These are phyloP conservation scores for Pterocles gutturalis DNA, from an alignment of 2,113 vertebrate species.

Conservation along the genomic window DNA sequence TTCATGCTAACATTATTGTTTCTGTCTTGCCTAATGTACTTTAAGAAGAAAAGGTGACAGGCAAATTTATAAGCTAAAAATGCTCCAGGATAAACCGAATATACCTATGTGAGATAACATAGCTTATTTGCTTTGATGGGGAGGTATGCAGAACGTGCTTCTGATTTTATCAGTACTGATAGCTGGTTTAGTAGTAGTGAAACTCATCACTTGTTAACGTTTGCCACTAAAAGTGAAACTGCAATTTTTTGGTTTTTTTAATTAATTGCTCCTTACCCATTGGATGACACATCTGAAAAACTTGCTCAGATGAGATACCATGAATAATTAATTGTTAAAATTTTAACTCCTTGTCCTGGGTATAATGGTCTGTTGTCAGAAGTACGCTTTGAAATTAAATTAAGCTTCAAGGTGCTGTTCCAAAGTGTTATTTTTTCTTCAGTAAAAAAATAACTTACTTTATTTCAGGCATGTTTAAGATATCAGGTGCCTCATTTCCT, in stretches of 20 bases:
- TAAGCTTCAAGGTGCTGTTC: background rate
- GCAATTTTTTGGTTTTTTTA: background rate
- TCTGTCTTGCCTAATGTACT: slow-evolving; percentile 14
- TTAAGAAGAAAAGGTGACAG: background rate
- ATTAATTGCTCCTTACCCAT: background rate
- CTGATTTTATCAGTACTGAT: background rate
- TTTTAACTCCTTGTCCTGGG: background rate
- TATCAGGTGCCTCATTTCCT: background rate
- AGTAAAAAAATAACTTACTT: background rate
- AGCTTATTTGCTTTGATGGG: background rate
- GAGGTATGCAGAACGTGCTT: background rate
- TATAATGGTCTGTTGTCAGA: background rate
- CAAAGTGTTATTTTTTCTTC: slow-evolving; percentile 1
- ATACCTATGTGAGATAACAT: background rate
- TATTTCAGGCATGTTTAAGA: background rate
- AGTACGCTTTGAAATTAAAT: background rate
- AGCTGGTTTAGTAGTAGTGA: background rate
- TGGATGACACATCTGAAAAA: background rate
- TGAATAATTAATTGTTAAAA: slow-evolving; percentile 4
- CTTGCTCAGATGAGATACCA: background rate
- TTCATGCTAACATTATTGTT: slow-evolving; percentile 7
- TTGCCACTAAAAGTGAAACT: background rate
- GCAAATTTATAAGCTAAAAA: background rate
- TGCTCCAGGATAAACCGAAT: background rate
- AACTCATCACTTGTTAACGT: background rate